Percentiles rank a stretch among this genome's conserved stretches.
phyloP scores from a whole-genome alignment of 2,888 invertebrate species.

The Antheraea assamensis region DNA sequence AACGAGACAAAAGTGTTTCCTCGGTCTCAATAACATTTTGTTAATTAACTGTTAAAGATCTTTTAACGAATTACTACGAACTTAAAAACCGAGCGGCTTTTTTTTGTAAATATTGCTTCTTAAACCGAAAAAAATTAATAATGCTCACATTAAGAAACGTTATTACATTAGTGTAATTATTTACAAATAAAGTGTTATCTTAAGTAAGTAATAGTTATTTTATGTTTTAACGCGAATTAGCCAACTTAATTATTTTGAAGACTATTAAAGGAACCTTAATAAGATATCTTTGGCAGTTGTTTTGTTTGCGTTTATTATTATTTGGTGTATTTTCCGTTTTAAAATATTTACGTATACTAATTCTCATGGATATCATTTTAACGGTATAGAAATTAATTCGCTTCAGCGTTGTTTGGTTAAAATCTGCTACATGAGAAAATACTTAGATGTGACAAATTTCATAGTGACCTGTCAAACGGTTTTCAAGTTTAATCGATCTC shows the following conservation, averaged over 20 bases:
- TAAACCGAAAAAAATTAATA: not conserved
- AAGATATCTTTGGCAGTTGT: not conserved
- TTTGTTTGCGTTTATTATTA: too few species aligned
- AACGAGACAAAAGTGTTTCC: constrained; percentile 37
- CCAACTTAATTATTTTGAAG: not conserved
- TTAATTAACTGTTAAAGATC: constrained; percentile 27
- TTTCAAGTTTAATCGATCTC: too few species aligned
- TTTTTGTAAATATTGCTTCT: constrained; percentile 1
- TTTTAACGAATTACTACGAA: constrained; percentile 10
- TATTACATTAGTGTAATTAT: not conserved
- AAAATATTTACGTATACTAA: too few species aligned
- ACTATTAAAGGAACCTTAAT: not conserved
- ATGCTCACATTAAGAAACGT: not conserved
- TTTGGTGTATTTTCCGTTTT: too few species aligned
- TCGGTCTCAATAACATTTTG: constrained; percentile 29
- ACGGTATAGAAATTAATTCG: too few species aligned
- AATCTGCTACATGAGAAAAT: too few species aligned
- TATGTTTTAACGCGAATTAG: not conserved
- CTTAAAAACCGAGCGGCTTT: not conserved
- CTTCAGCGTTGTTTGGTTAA: too few species aligned
- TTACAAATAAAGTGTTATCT: not conserved
- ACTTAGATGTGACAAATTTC: too few species aligned
- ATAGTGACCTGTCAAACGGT: too few species aligned
- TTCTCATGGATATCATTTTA: too few species aligned
- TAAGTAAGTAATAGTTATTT: not conserved